Evolutionary conservation across 30 jellyfish, hydroid and myxozoan species (phyloP).

Genomic region (Rhopilema esculentum): DNA sequence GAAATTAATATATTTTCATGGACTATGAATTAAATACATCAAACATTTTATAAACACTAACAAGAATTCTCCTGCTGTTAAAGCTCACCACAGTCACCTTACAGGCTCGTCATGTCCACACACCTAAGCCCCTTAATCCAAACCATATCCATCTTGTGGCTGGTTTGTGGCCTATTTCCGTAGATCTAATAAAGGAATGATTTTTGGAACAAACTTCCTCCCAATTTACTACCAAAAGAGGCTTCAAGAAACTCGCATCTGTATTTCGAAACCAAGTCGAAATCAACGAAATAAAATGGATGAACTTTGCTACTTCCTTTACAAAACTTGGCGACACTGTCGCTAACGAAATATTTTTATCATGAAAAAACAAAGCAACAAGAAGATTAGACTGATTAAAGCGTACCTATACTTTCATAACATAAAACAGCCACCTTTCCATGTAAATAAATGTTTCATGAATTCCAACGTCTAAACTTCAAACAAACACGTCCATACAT

Average conservation of each 20-base stretch:
- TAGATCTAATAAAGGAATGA: background rate
- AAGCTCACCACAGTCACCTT: too few species aligned
- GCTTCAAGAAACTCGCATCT: too few species aligned
- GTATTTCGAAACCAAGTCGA: too few species aligned
- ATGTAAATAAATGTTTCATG: background rate
- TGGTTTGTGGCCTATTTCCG: background rate
- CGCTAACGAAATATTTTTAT: background rate
- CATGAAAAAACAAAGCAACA: background rate
- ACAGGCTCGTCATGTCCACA: background rate
- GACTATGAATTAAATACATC: too few species aligned
- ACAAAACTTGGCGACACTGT: background rate
- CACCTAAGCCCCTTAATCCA: background rate
- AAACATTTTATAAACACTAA: too few species aligned
- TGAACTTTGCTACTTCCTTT: too few species aligned
- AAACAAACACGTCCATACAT: too few species aligned
- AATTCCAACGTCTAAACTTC: background rate
- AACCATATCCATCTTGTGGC: background rate
- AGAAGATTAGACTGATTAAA: background rate
- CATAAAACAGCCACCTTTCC: background rate
- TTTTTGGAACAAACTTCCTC: background rate
- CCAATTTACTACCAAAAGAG: too few species aligned
- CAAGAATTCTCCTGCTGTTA: too few species aligned
- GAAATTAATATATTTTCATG: too few species aligned
- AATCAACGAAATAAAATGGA: too few species aligned
- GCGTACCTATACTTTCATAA: too few species aligned